Evolutionary conservation across 2,888 invertebrate species (phyloP).

Genomic region (Heliconius aoede): DNA sequence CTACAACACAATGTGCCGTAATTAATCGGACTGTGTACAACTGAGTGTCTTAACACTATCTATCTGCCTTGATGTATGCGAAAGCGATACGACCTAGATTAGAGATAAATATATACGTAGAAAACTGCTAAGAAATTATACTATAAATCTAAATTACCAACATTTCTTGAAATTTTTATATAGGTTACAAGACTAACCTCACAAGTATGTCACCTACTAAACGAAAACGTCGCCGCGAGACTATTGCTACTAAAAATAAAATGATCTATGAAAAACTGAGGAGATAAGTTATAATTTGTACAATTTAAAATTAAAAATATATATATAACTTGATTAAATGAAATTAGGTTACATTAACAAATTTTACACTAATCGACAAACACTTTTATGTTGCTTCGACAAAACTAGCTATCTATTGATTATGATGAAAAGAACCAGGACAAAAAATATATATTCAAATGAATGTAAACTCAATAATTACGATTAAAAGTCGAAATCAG

Average conservation of each 20-base stretch:
- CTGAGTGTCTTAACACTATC: neutral
- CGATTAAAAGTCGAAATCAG: constrained; percentile 1
- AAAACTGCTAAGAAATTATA: neutral
- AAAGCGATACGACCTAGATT: neutral
- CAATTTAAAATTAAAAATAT: neutral
- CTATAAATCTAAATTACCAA: neutral
- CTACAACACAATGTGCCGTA: neutral
- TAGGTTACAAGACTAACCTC: neutral
- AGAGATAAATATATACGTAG: neutral
- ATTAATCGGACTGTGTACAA: neutral
- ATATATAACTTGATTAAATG: neutral
- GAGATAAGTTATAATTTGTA: neutral
- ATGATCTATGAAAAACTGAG: neutral
- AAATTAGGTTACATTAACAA: neutral
- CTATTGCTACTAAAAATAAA: neutral
- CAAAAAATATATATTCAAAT: constrained; percentile 6
- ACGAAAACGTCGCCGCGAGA: neutral
- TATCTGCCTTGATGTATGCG: neutral
- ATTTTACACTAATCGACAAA: neutral
- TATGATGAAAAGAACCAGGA: neutral
- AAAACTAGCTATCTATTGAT: constrained; percentile 2
- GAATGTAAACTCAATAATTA: neutral
- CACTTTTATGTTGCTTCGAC: neutral
- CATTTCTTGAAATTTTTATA: neutral
- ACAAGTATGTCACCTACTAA: constrained; percentile 6